phyloP scores from a whole-genome alignment of 2,888 invertebrate species.

The Sepiola atlantica region DNA sequence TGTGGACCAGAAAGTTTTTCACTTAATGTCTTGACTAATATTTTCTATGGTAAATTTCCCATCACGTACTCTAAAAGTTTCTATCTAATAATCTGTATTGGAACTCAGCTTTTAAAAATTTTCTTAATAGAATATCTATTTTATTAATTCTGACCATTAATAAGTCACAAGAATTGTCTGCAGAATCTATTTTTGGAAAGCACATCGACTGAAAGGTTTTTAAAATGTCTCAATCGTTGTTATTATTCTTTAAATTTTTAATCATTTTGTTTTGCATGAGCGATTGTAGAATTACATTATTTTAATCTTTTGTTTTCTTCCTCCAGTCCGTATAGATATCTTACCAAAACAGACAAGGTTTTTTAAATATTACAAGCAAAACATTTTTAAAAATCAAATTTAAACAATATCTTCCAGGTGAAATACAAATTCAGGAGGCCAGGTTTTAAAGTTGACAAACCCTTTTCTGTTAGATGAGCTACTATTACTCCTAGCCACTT shows the following conservation, averaged over 20 bases:
- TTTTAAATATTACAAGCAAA: neutral
- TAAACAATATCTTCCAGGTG: neutral
- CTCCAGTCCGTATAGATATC: neutral
- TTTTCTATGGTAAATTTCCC: neutral
- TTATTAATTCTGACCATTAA: neutral
- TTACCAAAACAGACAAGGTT: neutral
- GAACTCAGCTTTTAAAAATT: neutral
- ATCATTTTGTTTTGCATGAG: neutral
- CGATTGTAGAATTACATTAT: neutral
- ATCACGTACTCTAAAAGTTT: neutral
- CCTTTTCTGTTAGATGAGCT: neutral
- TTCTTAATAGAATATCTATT: neutral
- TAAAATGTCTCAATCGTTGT: neutral
- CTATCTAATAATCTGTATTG: neutral
- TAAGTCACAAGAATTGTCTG: neutral
- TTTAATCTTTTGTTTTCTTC: neutral
- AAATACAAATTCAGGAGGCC: neutral
- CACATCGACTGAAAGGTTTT: neutral
- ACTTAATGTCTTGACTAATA: constrained; percentile 5
- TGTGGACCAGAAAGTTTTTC: neutral
- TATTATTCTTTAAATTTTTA: neutral
- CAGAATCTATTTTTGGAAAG: neutral
- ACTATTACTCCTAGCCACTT: neutral
- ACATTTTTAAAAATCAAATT: neutral
- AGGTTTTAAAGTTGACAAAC: neutral